Evolutionary conservation across 2,888 invertebrate species (phyloP), one percentile per base, ranked within the genome.

Genomic region (Ptychoptera contaminata): DNA sequence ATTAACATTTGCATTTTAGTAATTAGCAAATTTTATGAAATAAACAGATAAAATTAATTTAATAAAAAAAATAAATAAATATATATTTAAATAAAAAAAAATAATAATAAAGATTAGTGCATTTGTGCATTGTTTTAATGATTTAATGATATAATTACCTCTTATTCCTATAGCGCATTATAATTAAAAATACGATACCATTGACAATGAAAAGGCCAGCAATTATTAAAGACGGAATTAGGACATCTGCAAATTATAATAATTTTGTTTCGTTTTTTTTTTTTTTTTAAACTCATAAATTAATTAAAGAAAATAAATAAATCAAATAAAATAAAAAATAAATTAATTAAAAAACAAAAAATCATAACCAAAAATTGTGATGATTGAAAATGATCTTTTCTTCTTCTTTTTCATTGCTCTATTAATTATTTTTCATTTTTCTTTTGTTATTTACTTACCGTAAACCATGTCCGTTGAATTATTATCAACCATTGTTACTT

Each of bases 151-250:
- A n/a, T 23, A 23, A 5, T 16, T 37, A 55, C 55, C 53, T 54
- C 51, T 50, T 50, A 40, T 51, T 51, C 12, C 56, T 52, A 48
- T 54, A 55, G 44, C 51, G 49, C 50, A 80, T 77, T 57, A 83
- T 82, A 56, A 81, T 72, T 57, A 80, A 76, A 43, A 83, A 72
- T 58, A 82, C 75, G 58, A 79, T 72, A 44, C 77, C 79, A 58
- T 83, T 83, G 49, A 81, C 74, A 50, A 79, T 70, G 61, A 83
- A 79, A 43, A 83, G 69, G 52, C 74, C 72, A 52, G 77, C 74
- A 63, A 82, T 81, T 53, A 82, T 69, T 47, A 79, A 65, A 53
- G 76, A 74, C 58, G 83, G 83, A 55, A 82, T 74, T 56, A 82
- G 70, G 54, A 82, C 71, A 62, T 82, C 82, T 82, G 69, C 30